Evolutionary conservation across 2,797 vertebrate genomes (phyloP).

Genomic region (Smutsia gigantea): DNA sequence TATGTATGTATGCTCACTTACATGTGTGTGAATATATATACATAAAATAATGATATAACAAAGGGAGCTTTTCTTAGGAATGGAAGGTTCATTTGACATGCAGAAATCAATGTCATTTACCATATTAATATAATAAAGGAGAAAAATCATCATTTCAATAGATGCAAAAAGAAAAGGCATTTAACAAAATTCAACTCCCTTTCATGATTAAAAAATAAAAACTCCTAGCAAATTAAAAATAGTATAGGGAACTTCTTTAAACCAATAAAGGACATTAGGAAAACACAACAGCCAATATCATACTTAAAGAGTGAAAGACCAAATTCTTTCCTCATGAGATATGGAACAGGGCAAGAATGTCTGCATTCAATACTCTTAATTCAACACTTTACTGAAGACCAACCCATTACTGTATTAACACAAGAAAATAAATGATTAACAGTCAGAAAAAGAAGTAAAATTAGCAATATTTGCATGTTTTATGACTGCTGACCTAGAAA

Average conservation of each 20-base stretch:
- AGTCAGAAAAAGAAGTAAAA: neutral
- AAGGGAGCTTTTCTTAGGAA: neutral
- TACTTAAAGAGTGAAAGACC: neutral
- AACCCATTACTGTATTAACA: neutral
- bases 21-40: neutral
- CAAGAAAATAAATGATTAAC: neutral
- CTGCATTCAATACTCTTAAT: neutral
- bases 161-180: neutral
- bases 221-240: neutral
- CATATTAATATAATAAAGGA: neutral
- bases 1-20: neutral
- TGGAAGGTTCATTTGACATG: neutral
- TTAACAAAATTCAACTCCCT: neutral
- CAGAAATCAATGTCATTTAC: neutral
- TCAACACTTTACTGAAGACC: neutral
- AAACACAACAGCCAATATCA: neutral
- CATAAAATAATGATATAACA: neutral
- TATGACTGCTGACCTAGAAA: neutral
- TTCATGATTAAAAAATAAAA: neutral
- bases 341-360: neutral
- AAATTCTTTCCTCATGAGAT: neutral
- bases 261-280: neutral
- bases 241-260: neutral
- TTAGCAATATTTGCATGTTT: neutral
- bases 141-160: neutral